Evolutionary conservation across 2,888 invertebrate genomes (phyloP), one percentile per base, ranked within the genome.

Genomic region (Lottia gigantea): DNA sequence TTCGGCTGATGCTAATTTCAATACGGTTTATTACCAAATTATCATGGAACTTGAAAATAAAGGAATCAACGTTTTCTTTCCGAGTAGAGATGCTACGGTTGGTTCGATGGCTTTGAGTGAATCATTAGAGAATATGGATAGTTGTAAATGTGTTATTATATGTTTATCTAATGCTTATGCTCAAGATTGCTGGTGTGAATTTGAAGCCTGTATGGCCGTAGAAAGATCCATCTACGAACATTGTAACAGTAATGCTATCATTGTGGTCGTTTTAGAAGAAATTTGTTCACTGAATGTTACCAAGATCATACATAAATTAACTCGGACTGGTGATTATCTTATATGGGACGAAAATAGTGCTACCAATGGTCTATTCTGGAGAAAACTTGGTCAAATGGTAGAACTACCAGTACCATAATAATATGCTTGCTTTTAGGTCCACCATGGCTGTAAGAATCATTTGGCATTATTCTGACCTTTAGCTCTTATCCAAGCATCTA

Each of bases 221-320:
- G 55, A 55, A 23, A 23, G 55, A 55, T 55, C 55, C 19, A 12
- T 55, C 3, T 19, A 12, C 15, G 55, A 55, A 14, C 11, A 23
- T 23, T 12, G 19, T 23, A 15, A 23, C 55, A 55, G 55, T 4
- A 40, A 11, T 40, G 40, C 40, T 8, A 11, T 55, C 8, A 55
- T 55, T 23, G 55, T 55, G 23, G 15, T 55, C 11, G 55, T 55
- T 23, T 55, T 55, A 55, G 23, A 55, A 55, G 55, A 55, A 23
- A 55, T 55, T 55, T 55, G 55, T 23, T 23, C 11, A 8, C 11
- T 55, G 19, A 55, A 55, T 55, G 23, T 55, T 8, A 55, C 55
- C 55, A 55, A 55, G 23, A 23, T 55, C 55, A 55, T 55, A 19
- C 55, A 55, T 55, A 55, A 55, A 23, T 23, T 55, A 23, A 55